These are phyloP conservation scores for Poeciliopsis retropinna DNA, from an alignment of 2,113 vertebrate genomes.

Conservation along the genomic window DNA sequence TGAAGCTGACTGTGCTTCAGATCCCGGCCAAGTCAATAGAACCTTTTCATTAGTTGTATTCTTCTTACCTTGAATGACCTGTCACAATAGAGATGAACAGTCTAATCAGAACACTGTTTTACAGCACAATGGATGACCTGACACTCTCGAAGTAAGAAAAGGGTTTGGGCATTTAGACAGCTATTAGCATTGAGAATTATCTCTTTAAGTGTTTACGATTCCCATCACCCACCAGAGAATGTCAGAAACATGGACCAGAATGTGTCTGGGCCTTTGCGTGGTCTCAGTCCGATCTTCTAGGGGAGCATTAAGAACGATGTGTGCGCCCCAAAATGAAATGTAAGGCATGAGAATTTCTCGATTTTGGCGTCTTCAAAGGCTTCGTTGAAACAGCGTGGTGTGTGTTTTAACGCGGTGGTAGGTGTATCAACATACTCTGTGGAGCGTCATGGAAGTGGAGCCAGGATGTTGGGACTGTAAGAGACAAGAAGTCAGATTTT, in stretches of 20 bases:
- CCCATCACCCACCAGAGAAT: neutral
- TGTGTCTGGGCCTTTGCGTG: neutral
- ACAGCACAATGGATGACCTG: neutral
- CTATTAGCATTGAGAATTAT: neutral
- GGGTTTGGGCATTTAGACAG: neutral
- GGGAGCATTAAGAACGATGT: too few species aligned
- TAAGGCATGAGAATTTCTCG: too few species aligned
- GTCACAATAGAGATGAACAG: conserved; percentile 62
- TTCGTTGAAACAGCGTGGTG: too few species aligned
- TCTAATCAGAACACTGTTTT: conserved; percentile 52
- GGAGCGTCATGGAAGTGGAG: too few species aligned
- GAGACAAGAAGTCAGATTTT: too few species aligned
- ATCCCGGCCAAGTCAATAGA: conserved; percentile 52
- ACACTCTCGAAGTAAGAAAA: neutral
- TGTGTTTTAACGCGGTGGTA: too few species aligned
- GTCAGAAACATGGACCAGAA: neutral
- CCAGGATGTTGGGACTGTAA: too few species aligned
- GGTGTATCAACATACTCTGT: too few species aligned
- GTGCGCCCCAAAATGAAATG: too few species aligned
- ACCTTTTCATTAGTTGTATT: conserved; percentile 18
- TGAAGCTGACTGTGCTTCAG: conserved; percentile 54
- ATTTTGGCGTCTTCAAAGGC: too few species aligned
- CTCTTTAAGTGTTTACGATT: too few species aligned
- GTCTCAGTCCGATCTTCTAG: too few species aligned
- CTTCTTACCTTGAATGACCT: conserved; percentile 66